Percentiles rank a stretch among this genome's conserved stretches.
Evolutionary conservation across 2,797 vertebrate species (phyloP).

Genomic region (Xenopus petersii): DNA sequence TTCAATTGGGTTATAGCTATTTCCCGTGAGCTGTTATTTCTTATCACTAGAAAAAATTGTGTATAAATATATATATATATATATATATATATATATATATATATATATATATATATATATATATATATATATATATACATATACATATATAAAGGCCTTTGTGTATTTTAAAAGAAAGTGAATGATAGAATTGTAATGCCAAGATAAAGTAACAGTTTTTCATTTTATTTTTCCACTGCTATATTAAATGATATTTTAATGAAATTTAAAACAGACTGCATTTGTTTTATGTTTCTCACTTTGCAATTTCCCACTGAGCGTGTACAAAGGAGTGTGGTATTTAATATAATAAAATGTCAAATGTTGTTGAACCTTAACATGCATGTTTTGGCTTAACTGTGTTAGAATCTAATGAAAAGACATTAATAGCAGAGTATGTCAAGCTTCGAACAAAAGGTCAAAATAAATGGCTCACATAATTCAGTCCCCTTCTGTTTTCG

Average conservation of each 20-base stretch:
- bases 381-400: constrained; percentile 5
- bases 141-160: no score
- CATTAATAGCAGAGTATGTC: constrained; percentile 1
- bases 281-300: background rate
- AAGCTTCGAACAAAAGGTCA: background rate
- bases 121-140: no score
- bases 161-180: background rate
- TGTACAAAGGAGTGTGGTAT: background rate
- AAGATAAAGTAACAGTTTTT: background rate
- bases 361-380: constrained; percentile 8
- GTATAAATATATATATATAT: fast-evolving
- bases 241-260: background rate
- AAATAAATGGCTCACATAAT: constrained; percentile 8
- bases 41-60: no score
- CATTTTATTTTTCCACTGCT: background rate
- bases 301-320: background rate
- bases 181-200: background rate
- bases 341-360: background rate
- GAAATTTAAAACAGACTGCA: background rate
- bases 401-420: constrained; percentile 15
- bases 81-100: no score
- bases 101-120: no score
- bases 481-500: background rate
- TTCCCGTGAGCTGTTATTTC: no score
- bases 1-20: no score